Conservation (phyloP, 1,140 invertebrate genomes). For the Ditylenchus dipsaci region DNA sequence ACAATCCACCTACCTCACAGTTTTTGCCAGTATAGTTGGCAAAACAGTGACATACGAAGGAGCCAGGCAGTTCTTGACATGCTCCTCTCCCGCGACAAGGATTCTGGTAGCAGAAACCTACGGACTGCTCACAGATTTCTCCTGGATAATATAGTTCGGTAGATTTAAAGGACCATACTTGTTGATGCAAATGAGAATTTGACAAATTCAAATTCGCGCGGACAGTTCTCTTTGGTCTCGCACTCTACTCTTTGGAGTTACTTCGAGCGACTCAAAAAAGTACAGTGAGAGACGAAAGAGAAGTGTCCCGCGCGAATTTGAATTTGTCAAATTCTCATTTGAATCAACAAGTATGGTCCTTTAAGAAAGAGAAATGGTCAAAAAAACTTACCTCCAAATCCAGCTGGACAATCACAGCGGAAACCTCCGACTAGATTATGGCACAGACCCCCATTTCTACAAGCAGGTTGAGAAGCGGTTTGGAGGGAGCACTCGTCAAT, state of each 20-base stretch:
- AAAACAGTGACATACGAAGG: constrained; percentile 7
- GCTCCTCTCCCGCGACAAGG: constrained; percentile 7
- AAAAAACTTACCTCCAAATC: constrained; percentile 5
- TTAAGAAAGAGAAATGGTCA: no score
- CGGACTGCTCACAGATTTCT: constrained; percentile 4
- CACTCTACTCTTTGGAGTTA: no score
- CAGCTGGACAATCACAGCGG: constrained; percentile 4
- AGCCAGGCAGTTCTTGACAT: constrained; percentile 16
- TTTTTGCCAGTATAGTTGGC: constrained; percentile 10
- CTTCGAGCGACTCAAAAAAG: no score
- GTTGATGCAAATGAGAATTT: no score
- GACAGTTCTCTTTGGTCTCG: no score
- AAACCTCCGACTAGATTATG: not conserved
- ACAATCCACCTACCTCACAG: not conserved
- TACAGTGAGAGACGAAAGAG: no score
- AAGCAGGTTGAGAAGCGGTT: not conserved
- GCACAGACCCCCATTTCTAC: constrained; percentile 5
- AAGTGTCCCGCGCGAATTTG: no score
- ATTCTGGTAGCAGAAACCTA: constrained; percentile 10
- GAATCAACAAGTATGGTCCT: no score
- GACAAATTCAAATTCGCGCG: no score
- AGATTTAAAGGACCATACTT: no score
- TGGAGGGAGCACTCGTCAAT: constrained; percentile 8
- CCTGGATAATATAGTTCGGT: constrained; percentile 3
- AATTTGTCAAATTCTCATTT: no score